Evolutionary conservation across 1,140 invertebrate genomes (phyloP).

Genomic region (Drosophila pachea): DNA sequence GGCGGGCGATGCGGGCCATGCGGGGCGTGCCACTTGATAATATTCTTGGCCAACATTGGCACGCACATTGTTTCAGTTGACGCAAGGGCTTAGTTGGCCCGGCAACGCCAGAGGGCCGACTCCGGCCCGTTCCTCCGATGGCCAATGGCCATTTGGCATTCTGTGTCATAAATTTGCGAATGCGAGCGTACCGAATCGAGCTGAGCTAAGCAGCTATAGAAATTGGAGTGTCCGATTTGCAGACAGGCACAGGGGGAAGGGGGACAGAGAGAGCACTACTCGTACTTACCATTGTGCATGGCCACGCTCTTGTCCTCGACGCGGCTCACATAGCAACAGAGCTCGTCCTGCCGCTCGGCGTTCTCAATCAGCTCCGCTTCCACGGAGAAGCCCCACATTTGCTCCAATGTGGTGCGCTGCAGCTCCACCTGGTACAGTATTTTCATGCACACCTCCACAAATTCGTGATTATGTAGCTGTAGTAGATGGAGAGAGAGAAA

Average conservation of each 20-base stretch:
- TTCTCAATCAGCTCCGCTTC: slow-evolving; percentile 98
- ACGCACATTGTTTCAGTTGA: slow-evolving; percentile 51
- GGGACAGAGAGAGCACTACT: too few species aligned
- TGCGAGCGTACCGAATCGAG: slow-evolving; percentile 23
- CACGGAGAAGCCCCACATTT: slow-evolving; percentile 98
- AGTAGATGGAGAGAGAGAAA: slow-evolving; percentile 13
- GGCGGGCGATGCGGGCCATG: background rate
- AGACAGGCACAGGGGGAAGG: too few species aligned
- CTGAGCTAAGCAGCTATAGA: slow-evolving; percentile 30
- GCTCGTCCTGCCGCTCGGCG: slow-evolving; percentile 95
- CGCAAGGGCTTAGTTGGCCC: background rate
- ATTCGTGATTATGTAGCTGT: slow-evolving; percentile 95
- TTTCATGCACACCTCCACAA: slow-evolving; percentile 97
- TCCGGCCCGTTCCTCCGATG: background rate
- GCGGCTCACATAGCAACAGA: slow-evolving; percentile 97
- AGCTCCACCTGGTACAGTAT: slow-evolving; percentile 97
- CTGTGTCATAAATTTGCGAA: slow-evolving; percentile 29
- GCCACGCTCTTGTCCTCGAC: slow-evolving; percentile 97
- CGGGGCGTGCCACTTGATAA: slow-evolving; percentile 58
- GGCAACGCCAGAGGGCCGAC: background rate
- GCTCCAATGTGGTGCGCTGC: slow-evolving; percentile 90
- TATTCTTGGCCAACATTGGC: slow-evolving; percentile 55
- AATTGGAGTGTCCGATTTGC: slow-evolving; percentile 12
- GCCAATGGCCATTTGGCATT: slow-evolving; percentile 13
- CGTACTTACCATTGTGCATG: slow-evolving; percentile 92